Percentiles rank a stretch among this genome's conserved stretches.
Evolutionary conservation across 2,113 vertebrate genomes (phyloP).

Genomic region (Scomber japonicus): DNA sequence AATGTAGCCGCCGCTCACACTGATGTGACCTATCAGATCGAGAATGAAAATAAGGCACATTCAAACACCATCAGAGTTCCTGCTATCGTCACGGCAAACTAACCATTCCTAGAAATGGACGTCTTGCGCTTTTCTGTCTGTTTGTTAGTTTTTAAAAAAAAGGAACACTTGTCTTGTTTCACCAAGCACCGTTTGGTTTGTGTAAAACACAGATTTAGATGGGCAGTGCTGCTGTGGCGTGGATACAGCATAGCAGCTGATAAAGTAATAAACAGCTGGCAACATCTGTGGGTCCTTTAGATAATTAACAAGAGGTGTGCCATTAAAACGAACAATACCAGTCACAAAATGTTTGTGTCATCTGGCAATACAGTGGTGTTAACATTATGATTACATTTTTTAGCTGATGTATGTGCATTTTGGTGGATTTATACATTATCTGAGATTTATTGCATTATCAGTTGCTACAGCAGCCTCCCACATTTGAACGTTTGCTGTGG

Average conservation of each 20-base stretch:
- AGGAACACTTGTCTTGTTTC: constrained; percentile 53
- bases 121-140: constrained; percentile 2
- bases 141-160: constrained; percentile 41
- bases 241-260: constrained; percentile 28
- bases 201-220: constrained; percentile 36
- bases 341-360: not conserved
- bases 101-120: constrained; percentile 57
- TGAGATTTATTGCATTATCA: not conserved
- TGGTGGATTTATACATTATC: not conserved
- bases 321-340: not conserved
- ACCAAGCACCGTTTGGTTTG: constrained; percentile 67
- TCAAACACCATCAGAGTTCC: constrained; percentile 68
- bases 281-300: not conserved
- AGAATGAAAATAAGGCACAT: constrained; percentile 77
- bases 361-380: not conserved
- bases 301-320: not conserved
- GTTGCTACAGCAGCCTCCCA: constrained; percentile 12
- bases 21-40: constrained; percentile 88
- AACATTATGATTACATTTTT: not conserved
- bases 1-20: constrained; percentile 80
- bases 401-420: not conserved
- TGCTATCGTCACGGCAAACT: constrained; percentile 79
- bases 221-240: constrained; percentile 47
- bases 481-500: constrained; percentile 5
- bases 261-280: constrained; percentile 18